Evolutionary conservation across 53 echinoderm and acorn worm species (phyloP).

Genomic region (Holothuria leucospilota): DNA sequence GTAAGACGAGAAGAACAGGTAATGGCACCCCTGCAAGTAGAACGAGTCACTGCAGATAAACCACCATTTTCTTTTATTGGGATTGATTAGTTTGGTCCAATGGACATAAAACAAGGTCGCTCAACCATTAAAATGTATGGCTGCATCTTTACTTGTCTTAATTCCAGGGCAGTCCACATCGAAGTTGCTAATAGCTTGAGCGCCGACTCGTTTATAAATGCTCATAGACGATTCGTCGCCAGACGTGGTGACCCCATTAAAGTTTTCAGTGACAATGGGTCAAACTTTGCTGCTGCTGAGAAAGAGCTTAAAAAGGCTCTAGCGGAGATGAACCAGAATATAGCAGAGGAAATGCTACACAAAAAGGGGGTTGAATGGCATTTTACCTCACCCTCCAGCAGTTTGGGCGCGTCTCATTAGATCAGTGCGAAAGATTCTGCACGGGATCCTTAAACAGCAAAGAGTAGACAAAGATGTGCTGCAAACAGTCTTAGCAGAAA

Average conservation of each 20-base stretch:
- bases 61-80: constrained; percentile 57
- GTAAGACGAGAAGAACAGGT: too few relatives aligned
- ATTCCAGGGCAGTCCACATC: constrained; percentile 51
- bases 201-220: constrained; percentile 61
- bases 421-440: constrained; percentile 28
- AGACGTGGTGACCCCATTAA: constrained; percentile 51
- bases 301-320: constrained; percentile 45
- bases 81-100: too few relatives aligned
- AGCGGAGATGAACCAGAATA: constrained; percentile 40
- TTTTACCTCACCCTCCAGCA: constrained; percentile 19
- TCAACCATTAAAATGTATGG: constrained; percentile 30
- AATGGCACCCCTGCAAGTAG: too few relatives aligned
- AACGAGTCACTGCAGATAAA: constrained; percentile 53
- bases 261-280: constrained; percentile 61
- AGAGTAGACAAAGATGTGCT: too few relatives aligned
- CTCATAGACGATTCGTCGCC: constrained; percentile 58
- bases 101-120: constrained; percentile 39
- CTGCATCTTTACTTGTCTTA: constrained; percentile 47
- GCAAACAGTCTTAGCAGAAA: too few relatives aligned
- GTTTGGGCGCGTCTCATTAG: constrained; percentile 49
- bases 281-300: constrained; percentile 55
- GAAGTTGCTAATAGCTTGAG: constrained; percentile 49
- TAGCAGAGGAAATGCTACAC: constrained; percentile 41
- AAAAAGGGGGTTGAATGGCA: constrained; percentile 53
- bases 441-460: too few relatives aligned